Evolutionary conservation across 2,888 invertebrate species (phyloP).

Genomic region (Plagodis dolabraria): DNA sequence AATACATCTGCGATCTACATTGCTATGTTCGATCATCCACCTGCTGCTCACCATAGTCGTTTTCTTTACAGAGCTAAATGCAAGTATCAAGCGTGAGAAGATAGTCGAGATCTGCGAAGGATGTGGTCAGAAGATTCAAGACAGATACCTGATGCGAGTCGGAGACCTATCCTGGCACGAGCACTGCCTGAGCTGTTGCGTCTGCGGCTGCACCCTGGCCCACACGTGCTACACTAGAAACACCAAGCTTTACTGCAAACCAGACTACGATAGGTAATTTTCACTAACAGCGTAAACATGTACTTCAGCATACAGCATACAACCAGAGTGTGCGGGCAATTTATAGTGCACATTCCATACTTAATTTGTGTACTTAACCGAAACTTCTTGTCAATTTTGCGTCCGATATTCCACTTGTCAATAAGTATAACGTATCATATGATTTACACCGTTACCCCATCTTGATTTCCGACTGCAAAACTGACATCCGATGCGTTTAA

Average conservation of each 20-base stretch:
- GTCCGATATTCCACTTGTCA: not conserved
- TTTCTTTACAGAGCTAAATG: constrained; percentile 68
- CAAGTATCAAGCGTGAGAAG: constrained; percentile 90
- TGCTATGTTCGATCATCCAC: constrained; percentile 38
- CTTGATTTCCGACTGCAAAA: constrained; percentile 12
- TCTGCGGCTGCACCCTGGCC: constrained; percentile 94
- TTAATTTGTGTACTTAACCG: too few relatives aligned
- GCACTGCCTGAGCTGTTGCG: constrained; percentile 97
- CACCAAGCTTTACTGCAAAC: constrained; percentile 97
- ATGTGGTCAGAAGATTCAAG: constrained; percentile 97
- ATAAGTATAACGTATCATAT: constrained; percentile 5
- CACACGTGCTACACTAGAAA: constrained; percentile 98
- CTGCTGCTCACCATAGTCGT: constrained; percentile 62
- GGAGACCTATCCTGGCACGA: constrained; percentile 98
- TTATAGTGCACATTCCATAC: too few relatives aligned
- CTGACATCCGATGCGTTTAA: constrained; percentile 5
- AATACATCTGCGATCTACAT: too few relatives aligned
- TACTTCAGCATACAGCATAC: too few relatives aligned
- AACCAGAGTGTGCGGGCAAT: too few relatives aligned
- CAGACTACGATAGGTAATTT: constrained; percentile 96
- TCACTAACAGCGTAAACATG: too few relatives aligned
- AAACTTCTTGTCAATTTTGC: too few relatives aligned
- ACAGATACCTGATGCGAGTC: constrained; percentile 97
- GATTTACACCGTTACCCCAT: constrained; percentile 5
- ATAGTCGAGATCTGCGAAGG: constrained; percentile 96